Base-by-base conservation (phyloP, 2,797 vertebrate species). In the Pseudotriccus pelzelni region DNA sequence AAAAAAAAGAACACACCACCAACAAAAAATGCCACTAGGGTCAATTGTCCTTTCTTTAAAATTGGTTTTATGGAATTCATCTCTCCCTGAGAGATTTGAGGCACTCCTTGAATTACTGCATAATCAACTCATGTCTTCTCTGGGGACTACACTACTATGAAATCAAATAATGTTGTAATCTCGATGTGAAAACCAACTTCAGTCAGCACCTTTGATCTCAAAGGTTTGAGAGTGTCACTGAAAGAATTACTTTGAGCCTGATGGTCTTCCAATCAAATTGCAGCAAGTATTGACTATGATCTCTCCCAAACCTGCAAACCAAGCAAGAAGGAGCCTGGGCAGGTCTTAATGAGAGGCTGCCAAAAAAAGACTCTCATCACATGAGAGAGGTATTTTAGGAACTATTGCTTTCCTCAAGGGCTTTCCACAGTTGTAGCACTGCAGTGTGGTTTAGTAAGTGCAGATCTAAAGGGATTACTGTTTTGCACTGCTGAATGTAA, bases 101-200 rank as follows among this genome's bases (percentile, higher is more conserved):
- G 85, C 87, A 82, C 79, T 94, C 73, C 59, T 90, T 89, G 89
- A 93, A 96, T 81, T 86, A 90, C 83, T 91, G 82, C 59, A 91
- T 94, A 95, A 94, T 94, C 85, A 81, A 76, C 58, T 84, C 52
- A 41, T 59, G 69, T 86, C 80, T 86, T 94, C 87, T 94, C 91
- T 84, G 77, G 91, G 84, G 92, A 91, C 76, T 84, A 76, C 70
- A 60, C 73, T 60, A 16, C 52, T 63, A 77, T 50, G 52, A 94
- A 96, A 94, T 94, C 85, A 95, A 97, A 91, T 94, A 93, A 90
- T 67, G 79, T 68, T 92, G 83, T 96, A 79, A 95, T 93, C 89
- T 88, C 1, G 6, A 69, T 59, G 74, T 74, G 91, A 94, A 96
- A 96, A 94, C 59, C 75, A 86, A 93, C 89, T 94, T 94, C 85